phyloP scores from a whole-genome alignment of 2,113 vertebrate species.

The Channa argus region DNA sequence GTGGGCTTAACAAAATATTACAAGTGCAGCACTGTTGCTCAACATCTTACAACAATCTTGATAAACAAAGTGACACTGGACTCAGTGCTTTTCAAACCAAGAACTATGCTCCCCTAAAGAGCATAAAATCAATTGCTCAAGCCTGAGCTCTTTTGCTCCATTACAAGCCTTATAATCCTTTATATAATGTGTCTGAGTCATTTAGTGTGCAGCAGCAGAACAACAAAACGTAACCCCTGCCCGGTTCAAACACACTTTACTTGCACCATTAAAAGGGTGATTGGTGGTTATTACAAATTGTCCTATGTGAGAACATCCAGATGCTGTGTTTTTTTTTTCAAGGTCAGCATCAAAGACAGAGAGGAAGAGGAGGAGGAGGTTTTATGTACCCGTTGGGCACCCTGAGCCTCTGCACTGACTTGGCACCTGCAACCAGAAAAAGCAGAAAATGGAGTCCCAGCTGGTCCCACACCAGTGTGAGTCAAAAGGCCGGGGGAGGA shows the following conservation, averaged over 20 bases:
- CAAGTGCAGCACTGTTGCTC: background rate
- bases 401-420: slow-evolving; percentile 52
- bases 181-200: slow-evolving; percentile 34
- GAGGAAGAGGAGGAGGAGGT: slow-evolving; percentile 10
- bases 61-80: slow-evolving; percentile 1
- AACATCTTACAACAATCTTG: slow-evolving; percentile 28
- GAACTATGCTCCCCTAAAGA: slow-evolving; percentile 7
- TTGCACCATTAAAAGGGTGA: slow-evolving; percentile 61
- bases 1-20: background rate
- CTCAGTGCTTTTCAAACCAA: background rate
- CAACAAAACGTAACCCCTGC: slow-evolving; percentile 42
- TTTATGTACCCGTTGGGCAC: slow-evolving; percentile 47
- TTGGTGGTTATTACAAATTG: slow-evolving; percentile 58
- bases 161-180: slow-evolving; percentile 32
- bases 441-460: slow-evolving; percentile 76
- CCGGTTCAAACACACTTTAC: slow-evolving; percentile 58
- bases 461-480: slow-evolving; percentile 55
- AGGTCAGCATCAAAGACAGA: slow-evolving; percentile 58
- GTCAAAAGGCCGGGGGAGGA: slow-evolving; percentile 56
- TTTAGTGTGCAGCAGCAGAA: slow-evolving; percentile 32
- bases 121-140: slow-evolving; percentile 16
- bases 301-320: slow-evolving; percentile 54
- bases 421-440: slow-evolving; percentile 72
- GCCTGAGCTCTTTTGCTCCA: slow-evolving; percentile 22
- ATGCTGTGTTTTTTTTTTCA: slow-evolving; percentile 67